Evolutionary conservation across 2,888 invertebrate species (phyloP), one percentile per base, ranked within the genome.

Genomic region (Stictocephala bisonia): DNA sequence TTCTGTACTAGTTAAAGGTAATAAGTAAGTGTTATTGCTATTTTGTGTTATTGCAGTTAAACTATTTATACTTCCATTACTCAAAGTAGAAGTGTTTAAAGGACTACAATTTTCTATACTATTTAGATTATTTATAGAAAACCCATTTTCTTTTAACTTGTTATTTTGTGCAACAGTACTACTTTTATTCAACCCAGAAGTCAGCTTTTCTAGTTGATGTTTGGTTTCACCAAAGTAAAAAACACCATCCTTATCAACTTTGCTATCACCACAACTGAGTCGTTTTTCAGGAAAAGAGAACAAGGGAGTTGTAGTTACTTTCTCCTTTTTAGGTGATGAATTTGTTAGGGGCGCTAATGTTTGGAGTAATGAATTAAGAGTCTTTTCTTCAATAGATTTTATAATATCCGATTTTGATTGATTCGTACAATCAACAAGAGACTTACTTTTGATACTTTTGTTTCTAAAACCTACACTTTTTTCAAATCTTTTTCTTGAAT

Each of bases 151-250:
- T 9, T 56, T 56, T 15, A 56, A 29, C 29, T 56, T 31, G 18
- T n/a, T 27, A 31, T 15, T 40, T 60, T 60, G 60, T 60, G 60
- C 60, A 40, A 29, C 24, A 9, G 40, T 35, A 40, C 60, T 60
- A 7, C 40, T 24, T 13, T 60, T 60, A 40, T 40, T 60, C n/a
- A 60, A 40, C 13, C 22, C 27, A 11, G 60, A 31, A 22, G 60
- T 29, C 13, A 60, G 18, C 40, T 60, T 60, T 69, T 69, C 68
- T 51, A 69, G 40, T 26, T 69, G 51, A 53, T 69, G 50, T 51
- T 69, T 69, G 0, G 68, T 69, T 51, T 69, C 68, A 20, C 68
- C 68, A 69, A 69, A 69, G 29, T 69, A 69, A 69, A 69, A 69
- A 13, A 69, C 68, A 20, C 68, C 53, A 51, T 69, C 53, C 40